These are phyloP conservation scores for Macropus fuliginosus DNA, from an alignment of 2,797 vertebrate genomes.

Conservation along the genomic window DNA sequence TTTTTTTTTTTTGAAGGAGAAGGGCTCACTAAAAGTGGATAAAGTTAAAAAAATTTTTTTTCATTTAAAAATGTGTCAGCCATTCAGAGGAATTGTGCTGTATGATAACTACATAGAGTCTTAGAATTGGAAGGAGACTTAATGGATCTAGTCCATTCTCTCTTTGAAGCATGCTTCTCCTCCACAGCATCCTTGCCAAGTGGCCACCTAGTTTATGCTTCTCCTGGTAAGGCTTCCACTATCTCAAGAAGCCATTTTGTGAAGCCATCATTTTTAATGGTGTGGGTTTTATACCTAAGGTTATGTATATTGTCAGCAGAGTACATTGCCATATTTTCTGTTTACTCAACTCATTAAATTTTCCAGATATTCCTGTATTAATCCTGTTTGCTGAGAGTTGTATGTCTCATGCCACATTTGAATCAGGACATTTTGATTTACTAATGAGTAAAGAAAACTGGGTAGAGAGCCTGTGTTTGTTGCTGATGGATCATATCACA, in stretches of 20 bases:
- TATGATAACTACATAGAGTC: background rate
- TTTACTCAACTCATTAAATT: background rate
- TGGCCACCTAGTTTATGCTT: background rate
- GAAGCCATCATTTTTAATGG: background rate
- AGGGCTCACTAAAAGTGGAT: background rate
- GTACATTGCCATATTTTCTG: background rate
- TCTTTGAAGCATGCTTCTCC: background rate
- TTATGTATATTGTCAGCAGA: background rate
- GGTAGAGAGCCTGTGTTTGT: background rate
- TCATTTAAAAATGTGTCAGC: background rate
- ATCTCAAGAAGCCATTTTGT: background rate
- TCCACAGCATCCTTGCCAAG: background rate
- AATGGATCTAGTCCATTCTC: background rate
- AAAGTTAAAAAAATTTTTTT: background rate
- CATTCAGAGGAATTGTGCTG: background rate
- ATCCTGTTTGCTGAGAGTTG: background rate
- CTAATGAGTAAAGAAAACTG: background rate
- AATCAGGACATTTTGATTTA: background rate
- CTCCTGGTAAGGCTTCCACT: background rate
- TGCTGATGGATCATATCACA: background rate
- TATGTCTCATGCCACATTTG: background rate
- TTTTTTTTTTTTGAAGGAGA: background rate
- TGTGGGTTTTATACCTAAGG: background rate
- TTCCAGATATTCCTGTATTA: background rate
- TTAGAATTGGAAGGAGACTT: background rate